Conservation (phyloP, 37 sponge, comb jelly and placozoan genomes). For the Beroe ovata region DNA sequence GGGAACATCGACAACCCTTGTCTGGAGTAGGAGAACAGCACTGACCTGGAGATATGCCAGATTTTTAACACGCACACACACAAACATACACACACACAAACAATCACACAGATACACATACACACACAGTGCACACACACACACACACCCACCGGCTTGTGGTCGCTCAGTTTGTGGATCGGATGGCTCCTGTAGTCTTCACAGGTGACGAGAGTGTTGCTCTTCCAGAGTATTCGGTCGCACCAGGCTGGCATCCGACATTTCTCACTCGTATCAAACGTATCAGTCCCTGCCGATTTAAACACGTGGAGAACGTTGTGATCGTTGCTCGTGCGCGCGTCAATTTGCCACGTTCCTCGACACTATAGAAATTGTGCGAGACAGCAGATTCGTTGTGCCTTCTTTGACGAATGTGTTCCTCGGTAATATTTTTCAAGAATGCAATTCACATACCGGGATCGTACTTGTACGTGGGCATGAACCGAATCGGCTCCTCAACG, state of each 20-base stretch:
- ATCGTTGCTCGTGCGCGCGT: too few species aligned
- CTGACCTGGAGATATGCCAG: conserved; percentile 61
- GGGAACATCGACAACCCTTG: conserved; percentile 12
- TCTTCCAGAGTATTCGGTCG: conserved; percentile 46
- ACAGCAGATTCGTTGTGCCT: too few species aligned
- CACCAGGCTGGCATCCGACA: conserved; percentile 60
- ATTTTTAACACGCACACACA: too few species aligned
- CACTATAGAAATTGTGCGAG: too few species aligned
- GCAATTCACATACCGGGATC: conserved; percentile 25
- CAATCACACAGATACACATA: too few species aligned
- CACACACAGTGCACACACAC: too few species aligned
- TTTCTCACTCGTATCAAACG: conserved; percentile 56
- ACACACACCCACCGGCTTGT: conserved; percentile 68
- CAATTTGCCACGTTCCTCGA: too few species aligned
- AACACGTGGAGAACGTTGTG: too few species aligned
- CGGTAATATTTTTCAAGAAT: too few species aligned
- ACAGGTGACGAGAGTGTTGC: conserved; percentile 29
- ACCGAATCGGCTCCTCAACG: conserved; percentile 27
- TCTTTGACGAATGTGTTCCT: too few species aligned
- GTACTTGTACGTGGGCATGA: conserved; percentile 65
- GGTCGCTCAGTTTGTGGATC: conserved; percentile 58
- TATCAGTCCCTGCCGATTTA: conserved; percentile 12
- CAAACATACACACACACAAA: too few species aligned
- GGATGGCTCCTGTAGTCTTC: conserved; percentile 60
- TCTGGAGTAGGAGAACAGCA: conserved; percentile 52